Evolutionary conservation across 1,140 invertebrate species (phyloP), one percentile per base, ranked within the genome.

Genomic region (Drosophila tristis): DNA sequence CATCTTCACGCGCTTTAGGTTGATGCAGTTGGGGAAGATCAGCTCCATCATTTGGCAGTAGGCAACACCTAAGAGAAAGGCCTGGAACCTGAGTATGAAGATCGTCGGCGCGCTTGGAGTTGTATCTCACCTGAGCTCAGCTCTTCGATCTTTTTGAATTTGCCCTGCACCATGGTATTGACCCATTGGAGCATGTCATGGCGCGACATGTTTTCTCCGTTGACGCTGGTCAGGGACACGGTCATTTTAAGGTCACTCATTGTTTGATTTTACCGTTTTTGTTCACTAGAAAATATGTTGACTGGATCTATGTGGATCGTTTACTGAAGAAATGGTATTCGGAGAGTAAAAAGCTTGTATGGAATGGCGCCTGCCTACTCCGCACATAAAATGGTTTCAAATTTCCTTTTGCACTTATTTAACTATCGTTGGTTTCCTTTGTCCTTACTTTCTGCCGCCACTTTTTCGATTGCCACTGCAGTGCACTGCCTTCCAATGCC

Each of bases 1-100:
- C 93, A 99, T 98, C 94, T 99, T 99, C 4, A 99, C 97, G 92
- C 97, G 96, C 92, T 99, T 99, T 90, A 99, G 92, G 25, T 95
- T 95, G 49, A 99, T 96, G 92, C 95, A 96, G 74, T 96, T 96
- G 74, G 98, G 97, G 92, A 99, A 99, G 4, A 99, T 94, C 96
- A 99, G 97, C 92, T 99, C 98, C 97, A 99, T 99, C 91, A 99
- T 99, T 92, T 99, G 98, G 92, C 98, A 99, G 92, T 99, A 99
- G 9, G 97, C 98, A 42, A 98, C 97, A 74, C 91, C 91, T 92
- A n/a, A 6, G 23, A 35, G 16, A 43, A 48, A 26, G 0, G 5
- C 3, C 23, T 23, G n/a, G 0, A 15, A 1, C 1, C 2, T 23
- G 1, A 48, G 35, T 39, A 39, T 13, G 35, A 13, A 39, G 11